A percentile compares a stretch with the other conserved stretches of the same genome.
phyloP scores from a whole-genome alignment of 1,140 invertebrate species.

The Idris sp. region DNA sequence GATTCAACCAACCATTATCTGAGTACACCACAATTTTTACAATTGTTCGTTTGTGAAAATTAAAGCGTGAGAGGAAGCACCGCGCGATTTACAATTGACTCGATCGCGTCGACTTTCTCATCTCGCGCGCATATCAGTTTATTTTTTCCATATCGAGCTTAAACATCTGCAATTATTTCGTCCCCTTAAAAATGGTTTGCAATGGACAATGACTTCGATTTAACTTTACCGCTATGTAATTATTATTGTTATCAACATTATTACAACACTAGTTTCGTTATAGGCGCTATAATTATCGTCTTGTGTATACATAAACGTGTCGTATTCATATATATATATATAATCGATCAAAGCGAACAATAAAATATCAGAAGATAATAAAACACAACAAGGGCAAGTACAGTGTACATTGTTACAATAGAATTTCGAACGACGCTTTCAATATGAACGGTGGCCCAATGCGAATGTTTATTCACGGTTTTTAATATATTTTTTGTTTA shows the following conservation, averaged over 20 bases:
- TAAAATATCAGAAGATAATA: constrained; percentile 73
- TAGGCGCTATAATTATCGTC: constrained; percentile 60
- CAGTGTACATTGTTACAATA: constrained; percentile 60
- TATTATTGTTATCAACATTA: constrained; percentile 52
- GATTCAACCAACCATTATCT: too few species aligned
- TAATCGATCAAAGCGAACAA: constrained; percentile 69
- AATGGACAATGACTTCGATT: constrained; percentile 56
- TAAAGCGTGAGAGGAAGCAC: constrained; percentile 1
- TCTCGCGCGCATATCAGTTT: constrained; percentile 9
- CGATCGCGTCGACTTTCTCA: not conserved
- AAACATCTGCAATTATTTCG: constrained; percentile 27
- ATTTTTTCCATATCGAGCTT: constrained; percentile 35
- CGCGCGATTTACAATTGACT: constrained; percentile 26
- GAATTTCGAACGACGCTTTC: constrained; percentile 61
- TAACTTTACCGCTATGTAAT: constrained; percentile 57
- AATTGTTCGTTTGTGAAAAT: constrained; percentile 18
- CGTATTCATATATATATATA: constrained; percentile 60
- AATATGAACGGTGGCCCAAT: constrained; percentile 47
- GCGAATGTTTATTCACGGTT: too few species aligned
- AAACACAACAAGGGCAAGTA: constrained; percentile 73
- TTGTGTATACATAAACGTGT: constrained; percentile 67
- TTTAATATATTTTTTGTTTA: too few species aligned
- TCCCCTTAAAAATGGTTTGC: constrained; percentile 30
- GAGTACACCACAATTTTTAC: too few species aligned
- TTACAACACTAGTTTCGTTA: constrained; percentile 55